Evolutionary conservation across 1,140 invertebrate genomes (phyloP), one percentile per base, ranked within the genome.

Genomic region (Drosophila kurseongensis): DNA sequence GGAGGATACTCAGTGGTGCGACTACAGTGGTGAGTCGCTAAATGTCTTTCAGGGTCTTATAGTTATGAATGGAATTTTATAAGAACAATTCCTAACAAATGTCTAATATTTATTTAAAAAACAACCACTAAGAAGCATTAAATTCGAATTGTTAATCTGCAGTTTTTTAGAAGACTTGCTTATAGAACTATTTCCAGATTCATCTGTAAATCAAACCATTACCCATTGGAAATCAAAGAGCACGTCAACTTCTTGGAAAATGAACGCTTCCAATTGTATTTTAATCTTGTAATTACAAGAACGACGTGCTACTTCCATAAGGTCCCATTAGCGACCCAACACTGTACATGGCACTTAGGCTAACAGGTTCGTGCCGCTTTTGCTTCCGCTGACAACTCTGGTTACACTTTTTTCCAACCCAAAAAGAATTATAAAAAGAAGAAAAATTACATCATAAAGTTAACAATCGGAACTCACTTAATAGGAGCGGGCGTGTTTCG

Each of bases 381-480:
- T 36, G 60, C 60, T 68, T 68, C 65, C 65, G 65, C 65, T 68
- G 59, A 50, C 60, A 62, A 65, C 59, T 52, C 65, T 66, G 60
- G 65, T 52, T 68, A 68, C 60, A 66, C 60, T 68, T 66, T 51
- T 63, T 63, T 51, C 45, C 36, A 40, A 27, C 35, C 36, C 29
- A 14, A 67, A 58, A 51, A 59, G 60, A 67, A 67, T 51, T 41
- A 67, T 67, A 48, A 71, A 69, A 47, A 58, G 29, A 48, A 52
- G 42, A 71, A 69, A 71, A 69, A 71, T 71, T 71, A 71, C 67
- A 71, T 71, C 67, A 71, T 71, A 71, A 71, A 71, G 67, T 71
- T 71, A 71, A 71, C 67, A 71, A 71, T 71, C 67, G 67, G 67
- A 71, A 71, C 65, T 71, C 52, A 58, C 65, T 68, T 68, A 71